These are phyloP conservation scores for Leptinotarsa juncta DNA, from an alignment of 2,888 invertebrate species.

Conservation along the genomic window DNA sequence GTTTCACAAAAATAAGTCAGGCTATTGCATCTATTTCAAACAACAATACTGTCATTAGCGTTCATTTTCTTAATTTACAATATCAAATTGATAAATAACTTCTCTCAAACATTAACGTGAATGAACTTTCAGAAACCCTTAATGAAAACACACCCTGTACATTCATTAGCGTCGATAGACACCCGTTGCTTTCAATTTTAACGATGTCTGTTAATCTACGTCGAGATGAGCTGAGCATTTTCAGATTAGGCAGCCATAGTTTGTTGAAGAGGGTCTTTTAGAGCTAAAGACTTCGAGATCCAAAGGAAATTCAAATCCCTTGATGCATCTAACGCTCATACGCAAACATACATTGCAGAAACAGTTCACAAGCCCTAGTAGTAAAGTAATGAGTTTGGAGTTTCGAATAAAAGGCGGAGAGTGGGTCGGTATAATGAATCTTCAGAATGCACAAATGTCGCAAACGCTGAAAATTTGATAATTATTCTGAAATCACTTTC, in stretches of 20 bases:
- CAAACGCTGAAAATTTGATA: no score
- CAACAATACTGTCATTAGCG: neutral
- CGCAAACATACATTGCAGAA: constrained; percentile 60
- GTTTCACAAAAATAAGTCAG: no score
- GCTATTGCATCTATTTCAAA: neutral
- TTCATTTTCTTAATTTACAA: neutral
- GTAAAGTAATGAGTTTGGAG: constrained; percentile 61
- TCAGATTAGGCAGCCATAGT: constrained; percentile 31
- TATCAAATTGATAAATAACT: no score
- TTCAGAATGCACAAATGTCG: no score
- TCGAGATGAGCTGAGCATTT: constrained; percentile 34
- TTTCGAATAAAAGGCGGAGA: constrained; percentile 50
- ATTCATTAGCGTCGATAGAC: constrained; percentile 18
- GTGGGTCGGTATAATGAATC: no score
- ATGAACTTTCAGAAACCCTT: neutral
- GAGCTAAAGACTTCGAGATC: constrained; percentile 50
- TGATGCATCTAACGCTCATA: constrained; percentile 58
- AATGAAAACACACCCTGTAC: neutral
- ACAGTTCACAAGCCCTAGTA: constrained; percentile 56
- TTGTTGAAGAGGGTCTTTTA: constrained; percentile 36
- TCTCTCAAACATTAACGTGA: no score
- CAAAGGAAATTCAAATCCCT: constrained; percentile 57
- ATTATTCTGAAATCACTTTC: no score
- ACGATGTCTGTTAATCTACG: constrained; percentile 17
- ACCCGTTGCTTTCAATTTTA: constrained; percentile 20